Evolutionary conservation across 1,140 invertebrate species (phyloP).

Genomic region (Caenorhabditis brenneri): DNA sequence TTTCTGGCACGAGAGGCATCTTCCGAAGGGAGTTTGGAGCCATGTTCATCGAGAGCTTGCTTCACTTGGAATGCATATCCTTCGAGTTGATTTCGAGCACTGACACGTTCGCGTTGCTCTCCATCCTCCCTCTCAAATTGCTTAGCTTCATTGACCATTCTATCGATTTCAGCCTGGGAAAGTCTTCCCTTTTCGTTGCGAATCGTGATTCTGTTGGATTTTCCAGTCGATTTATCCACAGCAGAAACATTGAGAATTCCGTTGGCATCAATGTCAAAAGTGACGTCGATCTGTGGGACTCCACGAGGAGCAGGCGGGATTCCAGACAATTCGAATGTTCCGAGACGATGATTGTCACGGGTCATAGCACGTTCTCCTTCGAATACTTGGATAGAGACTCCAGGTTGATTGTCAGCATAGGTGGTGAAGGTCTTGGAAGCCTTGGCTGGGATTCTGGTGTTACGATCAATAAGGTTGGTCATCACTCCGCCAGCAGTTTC

Average conservation of each 20-base stretch:
- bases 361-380: slow-evolving; percentile 77
- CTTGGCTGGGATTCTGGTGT: slow-evolving; percentile 78
- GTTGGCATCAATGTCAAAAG: slow-evolving; percentile 81
- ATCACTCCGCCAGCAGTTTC: slow-evolving; percentile 92
- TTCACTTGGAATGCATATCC: slow-evolving; percentile 59
- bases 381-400: slow-evolving; percentile 76
- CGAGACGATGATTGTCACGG: slow-evolving; percentile 85
- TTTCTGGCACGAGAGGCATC: slow-evolving; percentile 43
- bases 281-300: slow-evolving; percentile 87
- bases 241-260: slow-evolving; percentile 82
- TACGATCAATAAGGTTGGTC: slow-evolving; percentile 77
- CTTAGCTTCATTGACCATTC: slow-evolving; percentile 75
- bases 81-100: slow-evolving; percentile 67
- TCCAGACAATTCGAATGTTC: slow-evolving; percentile 90
- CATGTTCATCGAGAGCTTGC: slow-evolving; percentile 57
- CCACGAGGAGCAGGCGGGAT: slow-evolving; percentile 93
- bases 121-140: slow-evolving; percentile 74
- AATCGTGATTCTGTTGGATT: slow-evolving; percentile 76
- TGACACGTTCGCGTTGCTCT: slow-evolving; percentile 66
- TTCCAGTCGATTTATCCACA: slow-evolving; percentile 80
- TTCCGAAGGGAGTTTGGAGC: slow-evolving; percentile 34
- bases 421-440: slow-evolving; percentile 78
- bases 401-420: slow-evolving; percentile 79
- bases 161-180: slow-evolving; percentile 73
- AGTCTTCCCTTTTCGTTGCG: slow-evolving; percentile 74